These are phyloP conservation scores for Acanthiza pusilla DNA, from an alignment of 2,797 vertebrate species.

Conservation along the genomic window DNA sequence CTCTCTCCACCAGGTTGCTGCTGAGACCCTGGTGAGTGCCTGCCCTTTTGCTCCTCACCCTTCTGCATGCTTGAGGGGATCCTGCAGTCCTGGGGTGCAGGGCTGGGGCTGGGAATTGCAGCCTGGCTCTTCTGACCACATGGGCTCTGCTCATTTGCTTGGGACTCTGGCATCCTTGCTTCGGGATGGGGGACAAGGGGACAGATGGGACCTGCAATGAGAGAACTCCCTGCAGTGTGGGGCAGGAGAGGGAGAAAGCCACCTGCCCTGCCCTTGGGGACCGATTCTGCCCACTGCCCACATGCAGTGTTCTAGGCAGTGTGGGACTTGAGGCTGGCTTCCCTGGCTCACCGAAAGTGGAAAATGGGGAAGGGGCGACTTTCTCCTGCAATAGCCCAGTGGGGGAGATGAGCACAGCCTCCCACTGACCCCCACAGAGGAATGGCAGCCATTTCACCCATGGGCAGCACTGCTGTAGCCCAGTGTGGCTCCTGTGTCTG, in stretches of 20 bases:
- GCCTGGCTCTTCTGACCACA: background rate
- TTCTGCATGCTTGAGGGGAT: background rate
- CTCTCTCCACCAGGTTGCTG: conserved; percentile 75
- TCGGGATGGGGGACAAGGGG: background rate
- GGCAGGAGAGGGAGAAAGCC: background rate
- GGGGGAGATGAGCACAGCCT: background rate
- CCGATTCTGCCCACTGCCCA: background rate
- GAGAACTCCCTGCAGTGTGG: background rate
- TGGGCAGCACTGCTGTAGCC: background rate
- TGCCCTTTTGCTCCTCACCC: background rate
- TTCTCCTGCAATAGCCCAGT: background rate
- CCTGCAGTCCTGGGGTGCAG: background rate
- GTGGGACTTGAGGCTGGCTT: background rate
- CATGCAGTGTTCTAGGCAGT: background rate
- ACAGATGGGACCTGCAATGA: background rate
- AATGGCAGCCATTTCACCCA: accelerated
- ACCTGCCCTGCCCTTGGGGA: background rate
- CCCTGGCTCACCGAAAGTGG: background rate
- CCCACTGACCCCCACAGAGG: background rate
- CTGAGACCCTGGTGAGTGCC: conserved; percentile 81
- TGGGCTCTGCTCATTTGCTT: background rate
- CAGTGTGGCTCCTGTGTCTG: background rate
- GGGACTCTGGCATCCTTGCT: background rate
- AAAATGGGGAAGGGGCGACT: background rate
- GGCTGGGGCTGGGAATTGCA: background rate